A percentile compares a stretch with the other conserved stretches of the same genome.
Evolutionary conservation across 2,888 invertebrate genomes (phyloP).

Genomic region (Acanthosepion pharaonis): DNA sequence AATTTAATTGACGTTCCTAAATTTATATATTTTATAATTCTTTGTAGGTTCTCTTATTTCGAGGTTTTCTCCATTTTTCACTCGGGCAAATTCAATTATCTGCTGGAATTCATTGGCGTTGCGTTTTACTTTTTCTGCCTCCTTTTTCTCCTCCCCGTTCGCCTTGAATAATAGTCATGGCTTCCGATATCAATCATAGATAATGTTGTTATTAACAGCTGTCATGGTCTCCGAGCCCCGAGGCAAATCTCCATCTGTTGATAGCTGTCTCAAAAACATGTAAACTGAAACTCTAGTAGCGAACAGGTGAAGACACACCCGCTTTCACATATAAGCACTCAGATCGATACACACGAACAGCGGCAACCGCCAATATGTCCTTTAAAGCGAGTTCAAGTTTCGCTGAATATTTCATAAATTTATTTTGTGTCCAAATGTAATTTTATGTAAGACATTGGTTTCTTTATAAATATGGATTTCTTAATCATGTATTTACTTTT

Average conservation of each 20-base stretch:
- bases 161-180: not conserved
- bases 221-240: not conserved
- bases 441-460: no score
- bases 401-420: no score
- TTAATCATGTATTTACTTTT: no score
- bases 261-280: not conserved
- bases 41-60: not conserved
- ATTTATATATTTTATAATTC: not conserved
- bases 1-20: not conserved
- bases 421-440: no score
- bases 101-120: not conserved
- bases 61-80: not conserved
- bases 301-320: not conserved
- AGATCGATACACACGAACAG: no score
- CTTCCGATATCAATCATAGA: slow-evolving; percentile 22
- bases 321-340: not conserved
- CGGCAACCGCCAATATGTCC: no score
- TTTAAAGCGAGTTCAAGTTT: no score
- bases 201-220: slow-evolving; percentile 33
- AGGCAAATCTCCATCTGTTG: not conserved
- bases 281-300: not conserved
- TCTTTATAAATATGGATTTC: no score
- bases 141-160: not conserved
- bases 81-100: not conserved
- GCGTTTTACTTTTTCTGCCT: not conserved